Evolutionary conservation across 2,113 vertebrate genomes (phyloP).

Genomic region (Vimba vimba): DNA sequence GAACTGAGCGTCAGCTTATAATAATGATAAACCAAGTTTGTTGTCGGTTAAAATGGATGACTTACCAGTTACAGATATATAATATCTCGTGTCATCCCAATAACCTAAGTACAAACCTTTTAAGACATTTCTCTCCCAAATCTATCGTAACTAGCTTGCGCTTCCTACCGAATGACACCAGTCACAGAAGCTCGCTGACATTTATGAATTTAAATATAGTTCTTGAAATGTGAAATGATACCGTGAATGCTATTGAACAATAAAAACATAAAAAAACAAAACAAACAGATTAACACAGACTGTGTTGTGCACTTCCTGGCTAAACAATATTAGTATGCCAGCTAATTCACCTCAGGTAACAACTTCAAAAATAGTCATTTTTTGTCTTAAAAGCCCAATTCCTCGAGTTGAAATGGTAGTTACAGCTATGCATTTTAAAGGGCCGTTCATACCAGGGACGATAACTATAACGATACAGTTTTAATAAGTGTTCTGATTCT

Average conservation of each 20-base stretch:
- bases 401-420: neutral
- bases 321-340: neutral
- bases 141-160: slow-evolving; percentile 5
- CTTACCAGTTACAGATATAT: slow-evolving; percentile 1
- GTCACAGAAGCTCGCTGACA: neutral
- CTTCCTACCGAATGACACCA: neutral
- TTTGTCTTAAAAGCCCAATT: neutral
- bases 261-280: neutral
- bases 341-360: neutral
- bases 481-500: neutral
- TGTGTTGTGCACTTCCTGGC: neutral
- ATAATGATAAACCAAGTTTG: neutral
- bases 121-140: neutral
- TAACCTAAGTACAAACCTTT: neutral
- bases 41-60: too few relatives aligned
- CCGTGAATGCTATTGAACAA: neutral
- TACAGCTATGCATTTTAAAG: neutral
- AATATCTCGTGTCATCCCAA: neutral
- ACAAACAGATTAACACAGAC: neutral
- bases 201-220: neutral
- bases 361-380: neutral
- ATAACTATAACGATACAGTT: neutral
- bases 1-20: neutral
- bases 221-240: neutral
- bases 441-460: neutral